A percentile compares a stretch with the other conserved stretches of the same genome.
phyloP scores from a whole-genome alignment of 2,888 invertebrate genomes.

The Belgica antarctica region DNA sequence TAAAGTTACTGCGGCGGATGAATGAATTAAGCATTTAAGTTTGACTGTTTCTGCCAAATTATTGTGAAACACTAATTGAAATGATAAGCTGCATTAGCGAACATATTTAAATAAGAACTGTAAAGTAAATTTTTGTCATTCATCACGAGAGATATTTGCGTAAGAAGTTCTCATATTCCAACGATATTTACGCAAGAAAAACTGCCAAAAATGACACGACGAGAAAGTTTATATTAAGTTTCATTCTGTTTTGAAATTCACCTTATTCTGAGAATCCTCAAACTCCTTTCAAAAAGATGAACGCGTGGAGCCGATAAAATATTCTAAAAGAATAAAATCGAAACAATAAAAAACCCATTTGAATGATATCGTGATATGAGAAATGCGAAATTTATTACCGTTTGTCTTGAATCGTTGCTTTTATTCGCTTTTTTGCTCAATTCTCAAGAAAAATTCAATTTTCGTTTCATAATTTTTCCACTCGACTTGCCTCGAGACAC shows the following conservation, averaged over 20 bases:
- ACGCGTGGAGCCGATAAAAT: constrained; percentile 1
- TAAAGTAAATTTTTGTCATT: no score
- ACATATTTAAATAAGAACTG: constrained; percentile 10
- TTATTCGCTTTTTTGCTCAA: neutral
- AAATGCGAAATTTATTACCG: constrained; percentile 2
- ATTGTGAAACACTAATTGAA: constrained; percentile 26
- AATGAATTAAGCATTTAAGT: neutral
- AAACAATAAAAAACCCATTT: constrained; percentile 17
- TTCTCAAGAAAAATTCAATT: neutral
- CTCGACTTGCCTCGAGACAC: constrained; percentile 11
- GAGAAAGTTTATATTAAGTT: no score
- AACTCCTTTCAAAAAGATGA: neutral
- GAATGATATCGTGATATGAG: constrained; percentile 11
- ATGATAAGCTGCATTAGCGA: constrained; percentile 16
- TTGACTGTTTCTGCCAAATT: constrained; percentile 27
- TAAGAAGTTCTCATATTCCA: no score
- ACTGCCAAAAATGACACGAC: constrained; percentile 5
- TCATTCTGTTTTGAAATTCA: neutral
- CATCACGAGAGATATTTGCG: no score
- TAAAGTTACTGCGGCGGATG: neutral
- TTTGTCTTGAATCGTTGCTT: constrained; percentile 1
- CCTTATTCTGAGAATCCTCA: neutral
- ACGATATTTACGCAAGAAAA: neutral
- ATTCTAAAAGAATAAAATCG: neutral
- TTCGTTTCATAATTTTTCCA: constrained; percentile 6